Conservation (phyloP, 2,797 vertebrate species). For the Melanotaenia parkinsoni region DNA sequence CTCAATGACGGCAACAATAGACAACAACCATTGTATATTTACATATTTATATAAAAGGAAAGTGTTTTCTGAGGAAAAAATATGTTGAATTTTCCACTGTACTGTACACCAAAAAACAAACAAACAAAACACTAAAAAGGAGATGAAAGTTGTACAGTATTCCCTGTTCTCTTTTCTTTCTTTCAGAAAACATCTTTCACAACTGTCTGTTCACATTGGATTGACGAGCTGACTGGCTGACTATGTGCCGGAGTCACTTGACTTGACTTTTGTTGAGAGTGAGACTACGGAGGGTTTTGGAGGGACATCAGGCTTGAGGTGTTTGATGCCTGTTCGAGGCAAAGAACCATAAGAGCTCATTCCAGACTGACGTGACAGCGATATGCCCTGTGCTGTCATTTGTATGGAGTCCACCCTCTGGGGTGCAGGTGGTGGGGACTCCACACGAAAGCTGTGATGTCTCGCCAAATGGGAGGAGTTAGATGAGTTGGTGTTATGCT, state of each 20-base stretch:
- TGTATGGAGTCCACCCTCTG: slow-evolving; percentile 99
- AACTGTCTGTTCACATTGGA: slow-evolving; percentile 65
- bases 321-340: slow-evolving; percentile 91
- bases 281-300: slow-evolving; percentile 95
- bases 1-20: slow-evolving; percentile 72
- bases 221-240: slow-evolving; percentile 64
- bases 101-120: slow-evolving; percentile 83
- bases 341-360: slow-evolving; percentile 93
- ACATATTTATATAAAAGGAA: slow-evolving; percentile 83
- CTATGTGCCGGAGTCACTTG: slow-evolving; percentile 97
- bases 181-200: slow-evolving; percentile 61
- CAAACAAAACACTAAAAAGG: slow-evolving; percentile 80
- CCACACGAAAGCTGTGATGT: slow-evolving; percentile 95
- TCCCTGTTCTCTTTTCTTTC: slow-evolving; percentile 69
- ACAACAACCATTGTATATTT: slow-evolving; percentile 81
- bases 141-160: slow-evolving; percentile 81
- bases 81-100: slow-evolving; percentile 79
- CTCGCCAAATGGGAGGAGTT: slow-evolving; percentile 96
- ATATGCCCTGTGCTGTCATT: slow-evolving; percentile 90
- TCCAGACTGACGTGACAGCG: slow-evolving; percentile 91
- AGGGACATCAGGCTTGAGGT: slow-evolving; percentile 96
- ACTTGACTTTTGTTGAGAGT: slow-evolving; percentile 92
- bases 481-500: slow-evolving; percentile 99
- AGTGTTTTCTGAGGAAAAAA: slow-evolving; percentile 63
- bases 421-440: slow-evolving; percentile 94